Evolutionary conservation across 2,797 vertebrate species (phyloP).

Genomic region (Miichthys miiuy): DNA sequence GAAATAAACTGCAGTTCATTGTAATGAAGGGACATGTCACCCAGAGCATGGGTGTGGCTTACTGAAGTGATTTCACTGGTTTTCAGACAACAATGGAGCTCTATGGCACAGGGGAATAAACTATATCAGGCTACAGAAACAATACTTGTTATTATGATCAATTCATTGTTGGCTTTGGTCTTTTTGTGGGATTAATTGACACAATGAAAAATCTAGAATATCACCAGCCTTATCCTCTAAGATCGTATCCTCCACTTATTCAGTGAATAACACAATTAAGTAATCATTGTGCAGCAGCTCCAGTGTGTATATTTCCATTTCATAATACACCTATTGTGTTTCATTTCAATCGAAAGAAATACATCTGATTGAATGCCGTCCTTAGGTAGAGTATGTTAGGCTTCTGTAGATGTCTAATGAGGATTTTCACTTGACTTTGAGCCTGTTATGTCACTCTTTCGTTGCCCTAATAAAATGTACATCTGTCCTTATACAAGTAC

Average conservation of each 20-base stretch:
- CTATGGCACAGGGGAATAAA: background rate
- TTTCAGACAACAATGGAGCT: background rate
- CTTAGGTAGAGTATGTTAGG: background rate
- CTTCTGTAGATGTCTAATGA: slow-evolving; percentile 19
- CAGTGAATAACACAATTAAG: slow-evolving; percentile 25
- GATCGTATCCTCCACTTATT: slow-evolving; percentile 14
- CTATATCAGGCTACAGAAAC: slow-evolving; percentile 1
- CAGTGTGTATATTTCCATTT: slow-evolving; percentile 16
- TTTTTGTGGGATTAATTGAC: slow-evolving; percentile 9
- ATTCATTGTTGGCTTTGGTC: slow-evolving; percentile 2
- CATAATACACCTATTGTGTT: slow-evolving; percentile 34
- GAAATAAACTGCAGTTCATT: slow-evolving; percentile 2
- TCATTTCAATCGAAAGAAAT: slow-evolving; percentile 16
- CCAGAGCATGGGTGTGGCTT: background rate
- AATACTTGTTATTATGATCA: slow-evolving; percentile 5
- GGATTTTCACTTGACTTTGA: slow-evolving; percentile 29
- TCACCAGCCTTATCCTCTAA: background rate
- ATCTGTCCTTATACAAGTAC: slow-evolving; percentile 17
- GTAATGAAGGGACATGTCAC: background rate
- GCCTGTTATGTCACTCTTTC: background rate
- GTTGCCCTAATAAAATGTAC: slow-evolving; percentile 32
- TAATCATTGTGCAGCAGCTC: slow-evolving; percentile 14
- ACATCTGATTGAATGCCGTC: slow-evolving; percentile 16
- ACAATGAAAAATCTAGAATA: slow-evolving; percentile 17
- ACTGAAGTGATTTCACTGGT: background rate